Evolutionary conservation across 2,888 invertebrate species (phyloP).

Genomic region (Nezara viridula): DNA sequence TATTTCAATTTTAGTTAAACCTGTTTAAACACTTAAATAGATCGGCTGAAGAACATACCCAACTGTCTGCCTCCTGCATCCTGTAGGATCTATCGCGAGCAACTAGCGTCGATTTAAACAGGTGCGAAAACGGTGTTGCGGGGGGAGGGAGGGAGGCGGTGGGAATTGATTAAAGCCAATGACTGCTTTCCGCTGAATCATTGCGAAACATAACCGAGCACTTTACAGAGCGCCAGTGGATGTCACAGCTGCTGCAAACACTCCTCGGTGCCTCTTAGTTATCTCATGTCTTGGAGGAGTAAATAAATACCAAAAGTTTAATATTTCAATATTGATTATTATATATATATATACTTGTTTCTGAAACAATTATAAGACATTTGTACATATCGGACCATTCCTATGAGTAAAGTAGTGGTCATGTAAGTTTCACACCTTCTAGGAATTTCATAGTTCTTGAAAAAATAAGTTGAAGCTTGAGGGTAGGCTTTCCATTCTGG

Average conservation of each 20-base stretch:
- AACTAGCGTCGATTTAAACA: background rate
- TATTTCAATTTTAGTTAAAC: background rate
- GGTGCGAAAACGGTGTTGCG: background rate
- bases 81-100: background rate
- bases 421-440: no score
- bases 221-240: background rate
- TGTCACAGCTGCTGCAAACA: background rate
- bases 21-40: background rate
- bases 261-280: background rate
- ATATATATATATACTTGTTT: no score
- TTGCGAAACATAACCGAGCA: background rate
- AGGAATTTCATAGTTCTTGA: no score
- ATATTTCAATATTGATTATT: no score
- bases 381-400: no score
- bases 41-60: background rate
- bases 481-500: no score
- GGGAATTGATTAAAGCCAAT: conserved; percentile 23
- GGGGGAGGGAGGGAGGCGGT: background rate
- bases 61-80: background rate
- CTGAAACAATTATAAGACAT: no score
- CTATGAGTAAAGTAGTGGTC: no score
- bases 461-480: no score
- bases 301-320: no score
- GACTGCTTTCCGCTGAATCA: conserved; percentile 30
- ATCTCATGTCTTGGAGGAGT: no score